Base-by-base conservation (phyloP, 2,113 vertebrate species). In the Tragelaphus imberbis region DNA sequence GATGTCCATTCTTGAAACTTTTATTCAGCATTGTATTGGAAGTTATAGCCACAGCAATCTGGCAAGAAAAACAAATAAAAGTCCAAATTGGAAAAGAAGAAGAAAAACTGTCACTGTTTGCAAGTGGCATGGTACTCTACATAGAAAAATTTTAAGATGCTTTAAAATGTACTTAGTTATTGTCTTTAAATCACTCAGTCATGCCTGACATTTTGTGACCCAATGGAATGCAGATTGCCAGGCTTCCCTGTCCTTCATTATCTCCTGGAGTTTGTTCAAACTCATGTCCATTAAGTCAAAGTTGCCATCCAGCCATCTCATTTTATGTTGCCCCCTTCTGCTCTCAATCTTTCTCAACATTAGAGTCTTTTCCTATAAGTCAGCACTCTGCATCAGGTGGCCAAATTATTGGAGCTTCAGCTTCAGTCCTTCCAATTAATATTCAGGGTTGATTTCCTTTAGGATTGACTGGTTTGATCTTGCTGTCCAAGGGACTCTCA, bases 171-270 rank as follows among this genome's bases (percentile, higher is more conserved):
- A 44, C 36, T 44, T 44, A 27, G 23, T 27, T 77, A 27, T 27
- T 77, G 11, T 27, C 23, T 4, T 77, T 77, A 40, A 44, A 0
- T 77, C 71, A 77, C 23, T 44, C 36, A 77, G 71, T 44, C 1
- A 0, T 44, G 12, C 23, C 36, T 27, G 23, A 77, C 36, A 27
- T 25, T 27, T 77, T 44, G 36, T 25, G 6, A 77, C 23, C 12
- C 23, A 40, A 4, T 44, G 23, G 12, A 44, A 9, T 25, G 6
- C 21, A 77, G 12, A 40, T 44, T 27, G 12, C 12, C 12, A 77
- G 15, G 23, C 36, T 77, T 77, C 12, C 12, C 12, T 27, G 36
- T 27, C 71, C 36, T 77, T 25, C 71, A 77, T 21, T 44, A 44
- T 77, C 36, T 44, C 12, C 11, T 44, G 23, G 71, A 77, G 36